Conservation (phyloP, 2,888 invertebrate genomes). For the Galerucella pusilla region DNA sequence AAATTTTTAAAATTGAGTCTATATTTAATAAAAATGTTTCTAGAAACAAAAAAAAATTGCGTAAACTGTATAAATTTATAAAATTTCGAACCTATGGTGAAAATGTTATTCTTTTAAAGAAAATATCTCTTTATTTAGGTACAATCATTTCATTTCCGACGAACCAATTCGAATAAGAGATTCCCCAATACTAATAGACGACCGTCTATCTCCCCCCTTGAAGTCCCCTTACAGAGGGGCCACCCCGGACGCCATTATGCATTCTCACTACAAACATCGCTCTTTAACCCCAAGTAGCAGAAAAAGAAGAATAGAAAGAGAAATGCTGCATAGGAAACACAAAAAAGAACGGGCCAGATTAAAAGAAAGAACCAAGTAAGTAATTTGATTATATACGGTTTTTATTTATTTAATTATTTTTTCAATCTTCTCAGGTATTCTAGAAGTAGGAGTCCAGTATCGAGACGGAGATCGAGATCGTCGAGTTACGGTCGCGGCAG, state of each 20-base stretch:
- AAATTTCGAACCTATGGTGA: too few species aligned
- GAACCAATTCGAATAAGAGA: conserved; percentile 49
- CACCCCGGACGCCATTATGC: conserved; percentile 57
- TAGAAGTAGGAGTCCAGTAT: conserved; percentile 71
- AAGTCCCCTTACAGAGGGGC: conserved; percentile 61
- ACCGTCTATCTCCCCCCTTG: conserved; percentile 52
- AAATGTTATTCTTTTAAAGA: too few species aligned
- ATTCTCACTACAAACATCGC: conserved; percentile 52
- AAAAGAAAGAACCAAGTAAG: conserved; percentile 59
- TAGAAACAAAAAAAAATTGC: too few species aligned
- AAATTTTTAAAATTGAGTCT: too few species aligned
- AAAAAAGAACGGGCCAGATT: conserved; percentile 65
- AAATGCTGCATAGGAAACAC: conserved; percentile 64
- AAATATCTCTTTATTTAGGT: conserved; percentile 16
- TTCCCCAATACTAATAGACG: conserved; percentile 57
- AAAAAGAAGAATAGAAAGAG: conserved; percentile 60
- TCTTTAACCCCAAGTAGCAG: conserved; percentile 61
- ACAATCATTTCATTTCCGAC: conserved; percentile 42
- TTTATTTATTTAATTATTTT: neutral
- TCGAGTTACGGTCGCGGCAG: conserved; percentile 64
- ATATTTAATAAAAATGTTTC: too few species aligned
- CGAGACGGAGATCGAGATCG: conserved; percentile 70
- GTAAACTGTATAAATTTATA: too few species aligned
- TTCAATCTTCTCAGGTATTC: conserved; percentile 57
- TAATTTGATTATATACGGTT: neutral